Evolutionary conservation across 1,140 invertebrate species (phyloP).

Genomic region (Drosophila mauritiana): DNA sequence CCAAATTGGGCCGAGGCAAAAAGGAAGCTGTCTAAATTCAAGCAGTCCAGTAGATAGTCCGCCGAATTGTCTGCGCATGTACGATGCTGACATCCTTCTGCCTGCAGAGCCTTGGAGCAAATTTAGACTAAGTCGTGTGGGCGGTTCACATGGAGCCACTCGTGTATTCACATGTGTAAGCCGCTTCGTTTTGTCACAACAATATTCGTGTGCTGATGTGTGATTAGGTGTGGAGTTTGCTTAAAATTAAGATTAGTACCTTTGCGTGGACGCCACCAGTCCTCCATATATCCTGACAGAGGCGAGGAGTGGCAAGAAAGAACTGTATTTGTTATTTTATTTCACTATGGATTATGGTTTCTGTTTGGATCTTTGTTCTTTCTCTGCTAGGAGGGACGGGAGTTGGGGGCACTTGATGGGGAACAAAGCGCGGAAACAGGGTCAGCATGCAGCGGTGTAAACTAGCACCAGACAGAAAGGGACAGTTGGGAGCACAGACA

Average conservation of each 20-base stretch:
- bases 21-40: slow-evolving; percentile 26
- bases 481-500: slow-evolving; percentile 9
- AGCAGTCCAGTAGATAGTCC: slow-evolving; percentile 4
- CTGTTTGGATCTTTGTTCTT: slow-evolving; percentile 32
- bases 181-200: slow-evolving; percentile 1
- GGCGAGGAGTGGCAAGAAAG: slow-evolving; percentile 94
- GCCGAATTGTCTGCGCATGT: slow-evolving; percentile 23
- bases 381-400: slow-evolving; percentile 8
- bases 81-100: slow-evolving; percentile 11
- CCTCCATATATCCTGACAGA: slow-evolving; percentile 98
- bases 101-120: neutral
- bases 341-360: slow-evolving; percentile 70
- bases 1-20: slow-evolving; percentile 34
- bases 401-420: neutral
- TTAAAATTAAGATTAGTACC: slow-evolving; percentile 87
- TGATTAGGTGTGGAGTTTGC: slow-evolving; percentile 58
- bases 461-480: slow-evolving; percentile 30
- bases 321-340: slow-evolving; percentile 85
- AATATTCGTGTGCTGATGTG: slow-evolving; percentile 46
- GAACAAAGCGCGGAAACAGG: slow-evolving; percentile 19
- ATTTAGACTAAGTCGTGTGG: neutral
- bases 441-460: slow-evolving; percentile 41
- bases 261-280: slow-evolving; percentile 97
- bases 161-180: neutral
- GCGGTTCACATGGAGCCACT: slow-evolving; percentile 13